Evolutionary conservation across 1,140 invertebrate species (phyloP), one percentile per base, ranked within the genome.

Genomic region (Penaeus indicus): DNA sequence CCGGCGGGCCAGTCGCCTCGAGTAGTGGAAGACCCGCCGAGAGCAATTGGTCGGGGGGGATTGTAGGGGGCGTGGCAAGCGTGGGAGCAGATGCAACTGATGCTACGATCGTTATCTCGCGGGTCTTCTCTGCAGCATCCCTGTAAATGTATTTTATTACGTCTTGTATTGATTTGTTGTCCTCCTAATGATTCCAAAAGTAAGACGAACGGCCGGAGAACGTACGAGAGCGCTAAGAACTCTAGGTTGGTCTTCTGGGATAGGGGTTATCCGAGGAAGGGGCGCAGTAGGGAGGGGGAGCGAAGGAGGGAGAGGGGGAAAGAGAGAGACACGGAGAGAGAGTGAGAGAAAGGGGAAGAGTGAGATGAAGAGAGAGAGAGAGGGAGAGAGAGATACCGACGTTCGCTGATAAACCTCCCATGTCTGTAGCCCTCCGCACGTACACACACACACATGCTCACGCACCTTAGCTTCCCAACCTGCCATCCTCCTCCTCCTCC

Each of bases 111-210:
- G 84, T 85, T 85, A 85, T 85, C 84, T 79, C 22, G 84, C 32
- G 81, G 42, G 67, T 83, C 81, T 83, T 83, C 62, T 83, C 62
- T 60, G 64, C 64, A 27, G 22, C 83, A 38, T 77, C 72, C 84
- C 72, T 85, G 84, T 79, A 85, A 85, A 85, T 85, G 84, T 85
- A 85, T 85, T 85, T 85, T 85, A 85, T 85, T 79, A 78, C 84
- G 72, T 85, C 84, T 85, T 85, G 54, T 85, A 85, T 85, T 85
- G 84, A 85, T 85, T 85, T 85, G 84, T 85, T 85, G 84, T 77
- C 84, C 72, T 85, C 84, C 84, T 85, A 85, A 85, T 85, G 84
- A 85, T 85, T 85, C 84, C 84, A 79, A 85, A 85, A 85, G 84
- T 85, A 85, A 85, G 84, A 85, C 72, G 75, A 38, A 85, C 84